phyloP scores from a whole-genome alignment of 1,140 invertebrate genomes.

The Drosophila mauritiana region DNA sequence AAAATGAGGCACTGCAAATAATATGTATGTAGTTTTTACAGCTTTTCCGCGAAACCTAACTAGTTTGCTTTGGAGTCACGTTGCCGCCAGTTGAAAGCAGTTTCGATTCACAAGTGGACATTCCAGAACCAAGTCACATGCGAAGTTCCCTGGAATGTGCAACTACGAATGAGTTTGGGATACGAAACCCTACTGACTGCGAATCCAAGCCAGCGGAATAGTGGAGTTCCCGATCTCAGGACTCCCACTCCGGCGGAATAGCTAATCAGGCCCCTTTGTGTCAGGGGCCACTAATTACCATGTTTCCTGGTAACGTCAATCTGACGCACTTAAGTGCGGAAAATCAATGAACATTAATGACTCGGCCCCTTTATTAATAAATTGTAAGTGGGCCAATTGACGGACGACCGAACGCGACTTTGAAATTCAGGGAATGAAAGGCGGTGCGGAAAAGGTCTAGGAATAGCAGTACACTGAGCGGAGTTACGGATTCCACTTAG shows the following conservation, averaged over 20 bases:
- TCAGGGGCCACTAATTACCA: slow-evolving; percentile 36
- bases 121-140: slow-evolving; percentile 21
- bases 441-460: slow-evolving; percentile 2
- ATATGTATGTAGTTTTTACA: no score
- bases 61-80: slow-evolving; percentile 4
- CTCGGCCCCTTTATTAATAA: slow-evolving; percentile 6
- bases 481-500: no score
- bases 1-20: background rate
- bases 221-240: background rate
- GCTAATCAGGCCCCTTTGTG: slow-evolving; percentile 3
- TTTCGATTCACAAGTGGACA: slow-evolving; percentile 15
- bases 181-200: background rate
- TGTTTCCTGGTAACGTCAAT: slow-evolving; percentile 13
- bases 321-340: slow-evolving; percentile 20
- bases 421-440: slow-evolving; percentile 41
- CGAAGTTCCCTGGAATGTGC: background rate
- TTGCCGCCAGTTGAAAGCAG: slow-evolving; percentile 24
- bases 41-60: background rate
- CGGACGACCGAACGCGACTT: slow-evolving; percentile 34
- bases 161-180: background rate
- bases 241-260: slow-evolving; percentile 2
- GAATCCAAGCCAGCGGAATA: background rate
- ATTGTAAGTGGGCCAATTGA: slow-evolving; percentile 20
- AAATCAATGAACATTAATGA: slow-evolving; percentile 59
- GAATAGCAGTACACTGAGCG: background rate